These are phyloP conservation scores for Bos javanicus DNA, from an alignment of 2,113 vertebrate species.

Conservation along the genomic window DNA sequence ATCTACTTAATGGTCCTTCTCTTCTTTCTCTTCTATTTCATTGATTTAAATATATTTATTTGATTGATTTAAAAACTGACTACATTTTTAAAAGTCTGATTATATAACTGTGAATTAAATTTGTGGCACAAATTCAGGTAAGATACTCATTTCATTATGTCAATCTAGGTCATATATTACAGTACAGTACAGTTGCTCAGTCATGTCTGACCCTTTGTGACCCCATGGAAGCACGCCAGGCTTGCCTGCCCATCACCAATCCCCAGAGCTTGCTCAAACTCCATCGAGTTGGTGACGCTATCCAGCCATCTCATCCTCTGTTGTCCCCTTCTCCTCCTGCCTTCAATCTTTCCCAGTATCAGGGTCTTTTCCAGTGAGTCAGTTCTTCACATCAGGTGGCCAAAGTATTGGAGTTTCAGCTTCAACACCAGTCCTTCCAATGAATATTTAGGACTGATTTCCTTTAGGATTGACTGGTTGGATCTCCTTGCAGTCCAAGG, in stretches of 20 bases:
- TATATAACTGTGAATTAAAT: not conserved
- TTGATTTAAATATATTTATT: conserved; percentile 11
- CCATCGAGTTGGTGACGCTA: not conserved
- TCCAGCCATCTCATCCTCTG: not conserved
- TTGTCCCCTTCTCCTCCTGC: not conserved
- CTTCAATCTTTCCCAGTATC: not conserved
- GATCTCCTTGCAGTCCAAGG: not conserved
- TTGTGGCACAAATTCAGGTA: conserved; percentile 10
- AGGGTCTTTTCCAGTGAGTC: not conserved
- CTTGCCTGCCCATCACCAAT: not conserved
- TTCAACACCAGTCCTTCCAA: not conserved
- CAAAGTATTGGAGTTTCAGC: not conserved
- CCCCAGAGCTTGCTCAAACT: not conserved
- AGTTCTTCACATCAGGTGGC: not conserved
- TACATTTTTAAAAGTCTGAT: conserved; percentile 24
- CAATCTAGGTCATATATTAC: not conserved
- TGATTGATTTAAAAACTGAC: not conserved
- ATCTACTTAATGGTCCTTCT: not conserved
- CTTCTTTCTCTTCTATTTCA: not conserved
- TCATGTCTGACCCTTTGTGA: not conserved
- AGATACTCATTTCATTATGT: conserved; percentile 25
- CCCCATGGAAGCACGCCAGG: not conserved
- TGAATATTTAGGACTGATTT: not conserved
- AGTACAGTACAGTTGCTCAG: not conserved
- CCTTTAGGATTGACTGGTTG: not conserved